These are phyloP conservation scores for Elgaria multicarinata DNA, from an alignment of 2,113 vertebrate genomes.

Conservation along the genomic window DNA sequence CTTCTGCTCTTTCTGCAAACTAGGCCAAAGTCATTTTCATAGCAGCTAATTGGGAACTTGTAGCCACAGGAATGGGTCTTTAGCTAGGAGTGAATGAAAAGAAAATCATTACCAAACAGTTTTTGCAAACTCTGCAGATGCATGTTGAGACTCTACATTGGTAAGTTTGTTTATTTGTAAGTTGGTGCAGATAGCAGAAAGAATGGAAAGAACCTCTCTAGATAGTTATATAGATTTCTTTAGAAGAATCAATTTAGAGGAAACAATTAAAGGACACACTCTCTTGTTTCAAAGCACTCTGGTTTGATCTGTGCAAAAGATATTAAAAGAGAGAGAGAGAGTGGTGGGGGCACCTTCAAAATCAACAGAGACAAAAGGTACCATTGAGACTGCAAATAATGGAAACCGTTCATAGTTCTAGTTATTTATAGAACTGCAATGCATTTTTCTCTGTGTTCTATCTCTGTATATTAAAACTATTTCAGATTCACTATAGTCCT, in stretches of 20 bases:
- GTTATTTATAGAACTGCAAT: not conserved
- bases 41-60: not conserved
- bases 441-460: not conserved
- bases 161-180: not conserved
- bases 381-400: not conserved
- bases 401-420: not conserved
- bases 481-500: slow-evolving; percentile 44
- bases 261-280: not conserved
- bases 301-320: not conserved
- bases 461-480: slow-evolving; percentile 29
- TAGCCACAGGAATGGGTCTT: not conserved
- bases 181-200: not conserved
- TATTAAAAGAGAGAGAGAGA: not conserved
- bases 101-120: not conserved
- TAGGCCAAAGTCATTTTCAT: not conserved
- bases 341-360: not conserved
- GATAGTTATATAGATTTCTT: not conserved
- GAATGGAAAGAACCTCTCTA: not conserved
- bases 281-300: slow-evolving; percentile 3
- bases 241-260: not conserved
- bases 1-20: not conserved
- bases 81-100: not conserved
- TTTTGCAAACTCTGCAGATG: slow-evolving; percentile 1
- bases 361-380: not conserved
- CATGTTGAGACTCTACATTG: not conserved